Conservation (phyloP, 2,888 invertebrate genomes). For the Trachelus troglodyta region DNA sequence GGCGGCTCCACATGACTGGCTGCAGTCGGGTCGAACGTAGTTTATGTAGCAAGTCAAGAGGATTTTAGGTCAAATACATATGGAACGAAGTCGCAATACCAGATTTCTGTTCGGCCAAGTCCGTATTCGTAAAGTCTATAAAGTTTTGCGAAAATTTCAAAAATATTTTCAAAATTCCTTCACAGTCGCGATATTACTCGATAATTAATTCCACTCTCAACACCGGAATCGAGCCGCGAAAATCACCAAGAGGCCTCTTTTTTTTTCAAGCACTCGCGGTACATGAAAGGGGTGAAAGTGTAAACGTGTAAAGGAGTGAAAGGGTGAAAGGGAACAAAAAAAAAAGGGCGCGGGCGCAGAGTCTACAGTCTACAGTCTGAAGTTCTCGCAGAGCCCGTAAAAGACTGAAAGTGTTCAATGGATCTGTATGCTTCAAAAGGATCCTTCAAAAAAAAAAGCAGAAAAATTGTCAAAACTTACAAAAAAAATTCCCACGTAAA, state of each 20-base stretch:
- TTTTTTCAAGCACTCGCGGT: conserved; percentile 1
- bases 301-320: not conserved
- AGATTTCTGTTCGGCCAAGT: not conserved
- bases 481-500: not conserved
- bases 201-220: not conserved
- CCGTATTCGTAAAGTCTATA: not conserved
- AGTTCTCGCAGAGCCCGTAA: not conserved
- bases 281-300: not conserved
- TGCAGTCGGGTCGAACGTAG: not conserved
- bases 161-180: not conserved
- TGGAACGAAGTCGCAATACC: not conserved
- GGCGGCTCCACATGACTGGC: not conserved
- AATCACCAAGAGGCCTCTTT: not conserved
- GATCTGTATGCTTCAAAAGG: not conserved
- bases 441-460: not conserved
- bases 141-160: not conserved
- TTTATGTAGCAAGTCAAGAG: not conserved
- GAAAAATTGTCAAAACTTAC: not conserved
- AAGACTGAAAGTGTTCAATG: not conserved
- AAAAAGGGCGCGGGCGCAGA: not conserved
- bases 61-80: not conserved
- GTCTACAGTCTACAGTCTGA: not conserved
- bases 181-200: not conserved
- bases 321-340: not conserved
- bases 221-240: not conserved